A percentile compares a stretch with the other conserved stretches of the same genome.
Evolutionary conservation across 2,113 vertebrate genomes (phyloP).

Genomic region (Muscicapa adusta): DNA sequence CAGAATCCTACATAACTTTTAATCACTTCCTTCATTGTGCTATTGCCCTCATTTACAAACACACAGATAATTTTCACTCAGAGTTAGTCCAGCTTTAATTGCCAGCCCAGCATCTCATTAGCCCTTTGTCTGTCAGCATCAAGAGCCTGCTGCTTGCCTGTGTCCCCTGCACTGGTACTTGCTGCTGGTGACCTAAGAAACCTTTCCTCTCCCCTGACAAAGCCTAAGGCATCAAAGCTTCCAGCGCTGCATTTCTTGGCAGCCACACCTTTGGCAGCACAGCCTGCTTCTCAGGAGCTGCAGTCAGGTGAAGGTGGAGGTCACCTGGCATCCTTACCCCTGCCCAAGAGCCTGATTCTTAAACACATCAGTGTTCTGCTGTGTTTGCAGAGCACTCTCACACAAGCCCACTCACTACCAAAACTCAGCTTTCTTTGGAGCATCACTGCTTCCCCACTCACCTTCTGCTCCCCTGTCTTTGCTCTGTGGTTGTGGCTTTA

Average conservation of each 20-base stretch:
- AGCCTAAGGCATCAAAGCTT: neutral
- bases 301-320: neutral
- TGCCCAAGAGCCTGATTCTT: neutral
- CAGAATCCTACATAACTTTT: neutral
- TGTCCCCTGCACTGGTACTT: neutral
- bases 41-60: neutral
- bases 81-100: neutral
- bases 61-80: neutral
- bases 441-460: neutral
- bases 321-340: neutral
- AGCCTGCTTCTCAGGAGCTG: neutral
- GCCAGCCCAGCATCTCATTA: neutral
- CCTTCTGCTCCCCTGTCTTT: neutral
- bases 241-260: neutral
- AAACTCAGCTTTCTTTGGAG: neutral
- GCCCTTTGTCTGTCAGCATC: neutral
- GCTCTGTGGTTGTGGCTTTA: neutral
- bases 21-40: neutral
- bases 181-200: fast-evolving
- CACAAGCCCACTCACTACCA: neutral
- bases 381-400: neutral
- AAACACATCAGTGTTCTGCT: fast-evolving
- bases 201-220: neutral
- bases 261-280: neutral
- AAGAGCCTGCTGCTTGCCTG: neutral